Percentiles rank a stretch among this genome's conserved stretches.
Evolutionary conservation across 2,113 vertebrate species (phyloP).

Genomic region (Platysternon megacephalum): DNA sequence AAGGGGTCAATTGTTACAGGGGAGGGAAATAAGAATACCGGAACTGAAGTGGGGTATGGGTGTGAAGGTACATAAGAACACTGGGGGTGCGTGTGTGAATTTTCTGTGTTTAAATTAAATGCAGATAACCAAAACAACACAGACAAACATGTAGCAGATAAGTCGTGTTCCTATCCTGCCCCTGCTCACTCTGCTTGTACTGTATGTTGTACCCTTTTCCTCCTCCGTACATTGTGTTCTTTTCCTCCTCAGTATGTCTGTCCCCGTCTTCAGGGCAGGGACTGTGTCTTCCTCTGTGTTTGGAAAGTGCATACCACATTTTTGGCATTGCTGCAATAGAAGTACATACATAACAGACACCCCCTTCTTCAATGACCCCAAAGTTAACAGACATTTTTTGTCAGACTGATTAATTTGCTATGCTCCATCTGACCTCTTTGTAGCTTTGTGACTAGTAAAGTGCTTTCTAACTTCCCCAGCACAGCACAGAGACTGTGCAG

Average conservation of each 20-base stretch:
- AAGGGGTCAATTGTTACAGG: conserved; percentile 25
- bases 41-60: conserved; percentile 5
- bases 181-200: not conserved
- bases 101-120: not conserved
- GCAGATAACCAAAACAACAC: not conserved
- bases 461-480: not conserved
- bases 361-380: not conserved
- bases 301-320: not conserved
- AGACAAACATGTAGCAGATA: not conserved
- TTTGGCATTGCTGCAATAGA: not conserved
- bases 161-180: not conserved
- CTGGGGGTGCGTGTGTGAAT: not conserved
- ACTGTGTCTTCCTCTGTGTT: not conserved
- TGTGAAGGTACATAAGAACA: not conserved
- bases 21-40: conserved; percentile 34
- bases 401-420: not conserved
- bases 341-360: not conserved
- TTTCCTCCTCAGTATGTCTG: not conserved
- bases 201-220: not conserved
- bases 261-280: not conserved
- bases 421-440: not conserved
- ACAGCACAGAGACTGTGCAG: accelerated
- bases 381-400: not conserved
- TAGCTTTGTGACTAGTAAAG: not conserved
- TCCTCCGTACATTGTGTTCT: not conserved